Percentiles rank a stretch among this genome's conserved stretches.
phyloP scores from a whole-genome alignment of 2,113 vertebrate species.

The Synodontis membranacea region DNA sequence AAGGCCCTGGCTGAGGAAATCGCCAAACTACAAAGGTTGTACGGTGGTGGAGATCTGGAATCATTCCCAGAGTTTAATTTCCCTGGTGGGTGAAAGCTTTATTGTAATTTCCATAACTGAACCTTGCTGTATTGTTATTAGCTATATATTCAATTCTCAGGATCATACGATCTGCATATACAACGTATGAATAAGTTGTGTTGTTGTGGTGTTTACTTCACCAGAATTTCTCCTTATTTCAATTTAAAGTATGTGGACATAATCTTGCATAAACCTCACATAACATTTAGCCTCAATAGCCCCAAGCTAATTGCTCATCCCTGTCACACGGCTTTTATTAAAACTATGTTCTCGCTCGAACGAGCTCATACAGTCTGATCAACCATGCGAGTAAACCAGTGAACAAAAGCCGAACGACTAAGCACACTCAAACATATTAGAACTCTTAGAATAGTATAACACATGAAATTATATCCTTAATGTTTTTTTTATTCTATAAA shows the following conservation, averaged over 20 bases:
- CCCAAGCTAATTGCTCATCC: constrained; percentile 6
- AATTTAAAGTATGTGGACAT: neutral
- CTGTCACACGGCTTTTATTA: neutral
- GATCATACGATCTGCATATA: neutral
- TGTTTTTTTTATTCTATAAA: neutral
- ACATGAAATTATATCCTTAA: neutral
- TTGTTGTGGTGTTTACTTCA: neutral
- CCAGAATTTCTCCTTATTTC: neutral
- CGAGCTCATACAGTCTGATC: constrained; percentile 1
- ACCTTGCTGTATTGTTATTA: neutral
- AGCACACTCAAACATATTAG: neutral
- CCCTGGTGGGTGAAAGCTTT: constrained; percentile 72
- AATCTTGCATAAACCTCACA: neutral
- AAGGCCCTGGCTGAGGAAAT: constrained; percentile 81
- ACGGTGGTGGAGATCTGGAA: constrained; percentile 85
- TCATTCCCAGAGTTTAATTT: constrained; percentile 88
- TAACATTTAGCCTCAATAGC: no score
- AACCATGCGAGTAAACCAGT: neutral
- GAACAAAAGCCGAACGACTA: neutral
- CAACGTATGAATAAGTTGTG: neutral
- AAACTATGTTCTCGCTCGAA: neutral
- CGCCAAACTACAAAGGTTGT: constrained; percentile 83
- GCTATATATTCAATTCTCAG: neutral
- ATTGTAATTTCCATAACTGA: neutral
- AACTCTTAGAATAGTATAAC: neutral